A percentile compares a stretch with the other conserved stretches of the same genome.
Conservation (phyloP, 2,113 vertebrate genomes). For the Cyanoramphus novaezelandiae region DNA sequence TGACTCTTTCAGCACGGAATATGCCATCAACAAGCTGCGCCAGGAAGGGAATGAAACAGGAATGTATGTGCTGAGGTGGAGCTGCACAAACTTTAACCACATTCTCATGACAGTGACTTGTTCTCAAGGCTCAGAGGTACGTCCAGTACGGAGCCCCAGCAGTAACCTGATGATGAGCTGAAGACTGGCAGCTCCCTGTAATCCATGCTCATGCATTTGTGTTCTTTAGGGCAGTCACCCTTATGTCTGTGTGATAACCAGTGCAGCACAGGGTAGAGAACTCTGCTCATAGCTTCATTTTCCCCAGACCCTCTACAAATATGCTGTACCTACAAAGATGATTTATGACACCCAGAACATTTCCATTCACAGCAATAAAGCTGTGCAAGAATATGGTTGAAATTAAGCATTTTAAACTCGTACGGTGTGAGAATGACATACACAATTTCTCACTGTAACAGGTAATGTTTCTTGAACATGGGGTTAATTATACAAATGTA, state of each 20-base stretch:
- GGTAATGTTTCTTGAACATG: neutral
- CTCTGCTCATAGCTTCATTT: neutral
- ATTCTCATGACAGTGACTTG: constrained; percentile 97
- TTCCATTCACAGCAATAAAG: neutral
- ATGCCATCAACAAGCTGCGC: constrained; percentile 89
- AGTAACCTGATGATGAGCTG: neutral
- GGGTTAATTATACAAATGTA: neutral
- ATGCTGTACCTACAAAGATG: neutral
- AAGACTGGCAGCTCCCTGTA: neutral
- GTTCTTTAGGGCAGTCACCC: neutral
- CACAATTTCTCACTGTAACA: neutral
- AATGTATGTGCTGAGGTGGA: constrained; percentile 92
- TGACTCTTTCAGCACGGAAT: constrained; percentile 85
- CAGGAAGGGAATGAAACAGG: constrained; percentile 92
- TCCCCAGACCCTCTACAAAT: neutral
- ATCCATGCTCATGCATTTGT: neutral
- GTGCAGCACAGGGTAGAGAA: too few relatives aligned
- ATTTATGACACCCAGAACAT: neutral
- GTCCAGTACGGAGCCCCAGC: neutral
- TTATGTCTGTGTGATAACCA: neutral
- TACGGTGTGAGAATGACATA: neutral
- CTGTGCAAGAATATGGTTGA: neutral
- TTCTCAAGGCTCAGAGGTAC: constrained; percentile 77
- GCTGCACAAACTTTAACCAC: constrained; percentile 92
- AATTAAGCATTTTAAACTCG: neutral